Evolutionary conservation across 2,888 invertebrate genomes (phyloP).

Genomic region (Bruchidius siliquastri): DNA sequence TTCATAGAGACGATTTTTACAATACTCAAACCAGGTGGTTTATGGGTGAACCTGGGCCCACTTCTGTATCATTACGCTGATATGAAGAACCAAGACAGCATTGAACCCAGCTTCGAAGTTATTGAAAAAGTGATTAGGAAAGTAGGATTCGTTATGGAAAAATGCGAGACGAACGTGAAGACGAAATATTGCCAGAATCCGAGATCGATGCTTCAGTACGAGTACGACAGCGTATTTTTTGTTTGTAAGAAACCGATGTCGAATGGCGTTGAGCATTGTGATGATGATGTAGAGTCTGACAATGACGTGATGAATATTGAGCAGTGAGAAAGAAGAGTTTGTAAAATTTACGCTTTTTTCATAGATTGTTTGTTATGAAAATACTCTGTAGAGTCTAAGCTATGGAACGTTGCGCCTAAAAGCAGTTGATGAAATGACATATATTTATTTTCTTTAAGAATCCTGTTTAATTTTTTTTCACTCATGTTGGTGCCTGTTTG

Average conservation of each 20-base stretch:
- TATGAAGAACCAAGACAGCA: slow-evolving; percentile 78
- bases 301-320: background rate
- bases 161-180: slow-evolving; percentile 71
- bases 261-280: background rate
- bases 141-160: slow-evolving; percentile 79
- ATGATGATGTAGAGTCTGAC: background rate
- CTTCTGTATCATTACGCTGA: slow-evolving; percentile 89
- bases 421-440: background rate
- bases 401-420: background rate
- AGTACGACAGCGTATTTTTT: slow-evolving; percentile 89
- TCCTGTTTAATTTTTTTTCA: background rate
- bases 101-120: slow-evolving; percentile 82
- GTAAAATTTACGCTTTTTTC: background rate
- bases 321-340: background rate
- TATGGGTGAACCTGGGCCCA: slow-evolving; percentile 89
- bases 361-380: background rate
- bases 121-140: slow-evolving; percentile 61
- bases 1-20: slow-evolving; percentile 90
- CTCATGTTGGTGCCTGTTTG: background rate
- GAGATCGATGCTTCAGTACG: slow-evolving; percentile 86
- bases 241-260: slow-evolving; percentile 67
- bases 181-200: slow-evolving; percentile 91
- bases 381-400: background rate
- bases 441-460: background rate
- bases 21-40: slow-evolving; percentile 84